A percentile compares a stretch with the other conserved stretches of the same genome.
phyloP scores from a whole-genome alignment of 1,140 invertebrate species.

The Antheraea pernyi region DNA sequence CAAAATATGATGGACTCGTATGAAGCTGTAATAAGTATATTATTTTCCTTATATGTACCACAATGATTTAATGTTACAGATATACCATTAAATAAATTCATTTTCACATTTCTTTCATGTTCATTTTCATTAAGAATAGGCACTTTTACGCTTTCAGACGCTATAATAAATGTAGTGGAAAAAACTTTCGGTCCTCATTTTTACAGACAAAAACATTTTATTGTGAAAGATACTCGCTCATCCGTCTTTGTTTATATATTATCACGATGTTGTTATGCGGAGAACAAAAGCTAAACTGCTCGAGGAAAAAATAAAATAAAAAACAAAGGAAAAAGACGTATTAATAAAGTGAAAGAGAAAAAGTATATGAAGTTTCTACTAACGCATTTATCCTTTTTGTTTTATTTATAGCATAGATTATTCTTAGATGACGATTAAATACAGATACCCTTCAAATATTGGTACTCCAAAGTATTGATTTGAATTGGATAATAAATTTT shows the following conservation, averaged over 20 bases:
- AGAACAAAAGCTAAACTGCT: not conserved
- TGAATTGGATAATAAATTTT: no score
- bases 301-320: not conserved
- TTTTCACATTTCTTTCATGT: not conserved
- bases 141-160: not conserved
- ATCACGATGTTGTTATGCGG: slow-evolving; percentile 2
- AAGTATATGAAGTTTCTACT: not conserved
- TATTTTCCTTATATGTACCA: no score
- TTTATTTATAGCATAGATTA: no score
- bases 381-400: no score
- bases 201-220: slow-evolving; percentile 1
- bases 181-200: slow-evolving; percentile 1
- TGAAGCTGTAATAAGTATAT: no score
- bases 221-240: slow-evolving; percentile 2
- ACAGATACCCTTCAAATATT: no score
- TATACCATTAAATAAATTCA: not conserved
- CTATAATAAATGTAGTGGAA: not conserved
- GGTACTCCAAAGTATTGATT: no score
- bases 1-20: no score
- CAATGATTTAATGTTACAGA: no score
- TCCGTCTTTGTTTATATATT: slow-evolving; percentile 1
- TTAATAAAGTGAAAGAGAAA: not conserved
- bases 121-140: not conserved
- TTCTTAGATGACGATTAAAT: no score
- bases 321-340: not conserved